Conservation (phyloP, 2,888 invertebrate genomes). For the Chloroclysta siterata region DNA sequence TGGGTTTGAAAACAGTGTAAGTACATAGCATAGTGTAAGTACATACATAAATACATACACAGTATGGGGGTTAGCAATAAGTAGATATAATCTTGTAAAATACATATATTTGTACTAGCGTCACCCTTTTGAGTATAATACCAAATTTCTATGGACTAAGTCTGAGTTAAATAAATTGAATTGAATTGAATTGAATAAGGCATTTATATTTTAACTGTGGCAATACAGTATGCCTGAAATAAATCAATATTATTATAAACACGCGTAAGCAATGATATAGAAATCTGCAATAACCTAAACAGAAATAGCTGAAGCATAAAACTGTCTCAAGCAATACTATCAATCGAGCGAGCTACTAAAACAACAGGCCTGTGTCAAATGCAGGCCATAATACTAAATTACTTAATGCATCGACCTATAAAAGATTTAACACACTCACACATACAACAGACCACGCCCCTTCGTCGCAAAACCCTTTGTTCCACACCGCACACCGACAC, state of each 20-base stretch:
- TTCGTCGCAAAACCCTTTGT: conserved; percentile 61
- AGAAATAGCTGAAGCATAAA: conserved; percentile 9
- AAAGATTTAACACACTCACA: conserved; percentile 79
- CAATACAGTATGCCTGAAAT: too few species aligned
- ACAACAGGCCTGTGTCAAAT: conserved; percentile 64
- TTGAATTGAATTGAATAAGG: too few species aligned
- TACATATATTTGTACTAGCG: too few species aligned
- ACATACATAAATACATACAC: too few species aligned
- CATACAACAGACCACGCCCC: conserved; percentile 64
- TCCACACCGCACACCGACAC: conserved; percentile 54
- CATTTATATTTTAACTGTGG: too few species aligned
- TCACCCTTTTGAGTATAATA: too few species aligned
- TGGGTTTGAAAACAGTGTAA: too few species aligned
- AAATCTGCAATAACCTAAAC: conserved; percentile 2
- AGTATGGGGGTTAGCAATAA: too few species aligned
- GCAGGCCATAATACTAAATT: conserved; percentile 81
- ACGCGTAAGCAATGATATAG: background rate
- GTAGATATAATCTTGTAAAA: too few species aligned
- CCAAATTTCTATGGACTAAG: too few species aligned
- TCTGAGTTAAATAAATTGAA: too few species aligned
- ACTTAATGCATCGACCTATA: conserved; percentile 84
- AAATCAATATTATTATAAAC: background rate
- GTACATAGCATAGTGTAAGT: too few species aligned
- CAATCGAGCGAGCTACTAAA: conserved; percentile 23
- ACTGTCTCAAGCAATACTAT: conserved; percentile 30